Base-by-base conservation (phyloP, 2,888 invertebrate genomes). In the Polylopha cassiicola region DNA sequence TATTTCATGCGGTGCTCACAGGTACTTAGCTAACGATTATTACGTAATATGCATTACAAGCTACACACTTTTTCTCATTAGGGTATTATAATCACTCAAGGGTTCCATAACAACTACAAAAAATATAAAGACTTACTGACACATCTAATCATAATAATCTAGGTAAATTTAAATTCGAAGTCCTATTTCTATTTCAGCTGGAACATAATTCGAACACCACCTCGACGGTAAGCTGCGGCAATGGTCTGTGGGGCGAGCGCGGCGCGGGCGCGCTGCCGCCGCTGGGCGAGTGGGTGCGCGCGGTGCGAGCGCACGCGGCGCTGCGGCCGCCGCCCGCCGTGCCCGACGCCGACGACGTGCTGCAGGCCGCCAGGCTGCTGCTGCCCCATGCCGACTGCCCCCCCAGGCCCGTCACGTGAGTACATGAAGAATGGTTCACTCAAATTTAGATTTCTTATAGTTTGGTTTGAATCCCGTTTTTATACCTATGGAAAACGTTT, bases 1-100 rank as follows among this genome's bases (percentile, higher is more conserved):
- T 95, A 96, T 74, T 96, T 95, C 68, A 95, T 96, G 95, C 86
- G 95, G 28, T 96, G 96, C 73, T 95, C 95, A 0, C 95, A 94
- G 87, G 88, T 92, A 45, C 16, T 37, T 23, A 3, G 3, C 2
- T 13, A 27, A 13, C 6, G 27, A 7, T 7, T 5, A 18, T 5
- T n/a, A n/a, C n/a, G n/a, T n/a, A n/a, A n/a, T n/a, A n/a, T n/a
- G n/a, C n/a, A n/a, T n/a, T n/a, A n/a, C n/a, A n/a, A n/a, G n/a
- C n/a, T n/a, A n/a, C n/a, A n/a, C n/a, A n/a, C n/a, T n/a, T n/a
- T n/a, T n/a, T n/a, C n/a, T n/a, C n/a, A n/a, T n/a, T n/a, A n/a
- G n/a, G n/a, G n/a, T n/a, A n/a, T n/a, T n/a, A n/a, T n/a, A n/a
- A n/a, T n/a, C n/a, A n/a, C n/a, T n/a, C n/a, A n/a, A n/a, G n/a